A percentile compares a stretch with the other conserved stretches of the same genome.
Conservation (phyloP, 1,140 invertebrate species). For the Apis laboriosa region DNA sequence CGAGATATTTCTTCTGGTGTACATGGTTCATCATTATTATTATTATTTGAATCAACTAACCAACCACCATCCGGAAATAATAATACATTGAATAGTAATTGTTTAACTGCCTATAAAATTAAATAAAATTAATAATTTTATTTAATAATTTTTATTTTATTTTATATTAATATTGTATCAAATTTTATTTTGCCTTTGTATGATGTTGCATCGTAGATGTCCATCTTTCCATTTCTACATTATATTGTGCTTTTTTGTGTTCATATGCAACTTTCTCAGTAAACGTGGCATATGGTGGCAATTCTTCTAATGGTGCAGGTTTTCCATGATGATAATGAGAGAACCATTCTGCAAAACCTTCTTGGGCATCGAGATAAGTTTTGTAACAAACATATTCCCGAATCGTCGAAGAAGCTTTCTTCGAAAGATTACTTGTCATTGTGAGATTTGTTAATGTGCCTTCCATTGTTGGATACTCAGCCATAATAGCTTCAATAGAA, state of each 20-base stretch:
- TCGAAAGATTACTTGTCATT: slow-evolving; percentile 75
- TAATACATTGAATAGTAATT: slow-evolving; percentile 92
- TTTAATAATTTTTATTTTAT: slow-evolving; percentile 10
- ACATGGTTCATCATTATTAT: slow-evolving; percentile 73
- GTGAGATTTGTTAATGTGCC: slow-evolving; percentile 74
- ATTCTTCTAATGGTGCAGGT: slow-evolving; percentile 84
- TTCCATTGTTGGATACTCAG: slow-evolving; percentile 82
- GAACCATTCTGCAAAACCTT: slow-evolving; percentile 95
- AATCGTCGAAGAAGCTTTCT: slow-evolving; percentile 82
- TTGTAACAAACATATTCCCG: slow-evolving; percentile 90
- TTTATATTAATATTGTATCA: neutral
- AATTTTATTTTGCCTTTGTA: slow-evolving; percentile 79
- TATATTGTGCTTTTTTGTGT: slow-evolving; percentile 89
- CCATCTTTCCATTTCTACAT: slow-evolving; percentile 90
- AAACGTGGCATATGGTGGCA: slow-evolving; percentile 86
- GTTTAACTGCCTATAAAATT: slow-evolving; percentile 85
- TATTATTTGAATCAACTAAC: slow-evolving; percentile 87
- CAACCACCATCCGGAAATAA: slow-evolving; percentile 94
- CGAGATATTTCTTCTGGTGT: slow-evolving; percentile 80
- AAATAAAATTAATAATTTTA: neutral
- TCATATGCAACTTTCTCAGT: slow-evolving; percentile 94
- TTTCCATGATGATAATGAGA: slow-evolving; percentile 89
- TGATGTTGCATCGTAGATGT: slow-evolving; percentile 84
- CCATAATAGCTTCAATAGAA: slow-evolving; percentile 84
- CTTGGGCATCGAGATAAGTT: slow-evolving; percentile 90